Base-by-base conservation (phyloP, 2,797 vertebrate genomes). In the Brachyalestes nurse region DNA sequence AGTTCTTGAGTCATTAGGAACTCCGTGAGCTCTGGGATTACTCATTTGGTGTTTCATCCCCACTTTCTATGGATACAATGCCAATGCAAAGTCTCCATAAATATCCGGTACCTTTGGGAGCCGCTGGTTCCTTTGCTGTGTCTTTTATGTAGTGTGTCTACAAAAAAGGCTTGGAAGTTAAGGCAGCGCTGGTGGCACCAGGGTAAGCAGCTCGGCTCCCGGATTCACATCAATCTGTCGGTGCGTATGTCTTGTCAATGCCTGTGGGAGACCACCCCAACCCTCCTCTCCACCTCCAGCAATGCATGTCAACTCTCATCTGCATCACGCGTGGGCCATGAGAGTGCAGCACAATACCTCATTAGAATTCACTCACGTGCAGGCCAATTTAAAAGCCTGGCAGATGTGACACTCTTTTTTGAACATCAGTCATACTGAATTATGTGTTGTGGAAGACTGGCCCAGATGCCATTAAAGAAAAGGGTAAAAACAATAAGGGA, bases 361-460 rank as follows among this genome's bases (percentile, higher is more conserved):
- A 86, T 89, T 87, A 82, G 80, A 75, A 87, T 85, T 84, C 85
- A 81, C 75, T 45, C 76, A 77, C 57, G 62, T 67, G 7, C 12
- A 75, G 60, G 73, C 67, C 80, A 49, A 79, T 49, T 61, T 45
- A 19, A 77, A 82, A 45, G 74, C 72, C 70, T 75, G 72, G 75
- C 78, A 82, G 76, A 78, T 72, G 74, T 79, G 73, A 55, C 64
- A 49, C 66, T 74, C 25, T 77, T 72, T 72, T 76, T 75, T 82
- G 66, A 85, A 86, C 72, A 83, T 84, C 83, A 86, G 77, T 86
- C 75, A 80, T 80, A 61, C 79, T 53, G 62, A 77, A 78, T 79
- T 77, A 83, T 75, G 72, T 49, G 75, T 79, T 70, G 75, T 58
- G 60, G 55, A 76, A 77, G 79, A 75, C 34, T 73, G 82, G 34